phyloP scores from a whole-genome alignment of 2,888 invertebrate genomes.

The Frankliniella intonsa region DNA sequence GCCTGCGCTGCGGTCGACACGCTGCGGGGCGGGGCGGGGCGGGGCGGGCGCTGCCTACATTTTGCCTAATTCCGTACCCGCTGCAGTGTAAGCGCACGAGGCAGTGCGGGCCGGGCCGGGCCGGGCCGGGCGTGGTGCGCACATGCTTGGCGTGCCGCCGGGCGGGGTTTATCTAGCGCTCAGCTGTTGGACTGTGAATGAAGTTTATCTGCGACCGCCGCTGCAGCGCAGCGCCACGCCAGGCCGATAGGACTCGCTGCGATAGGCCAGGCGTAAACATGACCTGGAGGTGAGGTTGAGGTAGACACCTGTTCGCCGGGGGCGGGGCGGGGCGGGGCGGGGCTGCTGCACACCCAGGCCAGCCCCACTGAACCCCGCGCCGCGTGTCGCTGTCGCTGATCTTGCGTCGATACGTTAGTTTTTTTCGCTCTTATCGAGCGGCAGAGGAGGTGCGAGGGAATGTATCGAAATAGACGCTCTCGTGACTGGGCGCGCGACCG shows the following conservation, averaged over 20 bases:
- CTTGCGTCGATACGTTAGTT: too few relatives aligned
- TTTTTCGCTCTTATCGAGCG: too few relatives aligned
- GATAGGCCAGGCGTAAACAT: not conserved
- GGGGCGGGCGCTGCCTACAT: too few relatives aligned
- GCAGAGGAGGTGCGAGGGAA: too few relatives aligned
- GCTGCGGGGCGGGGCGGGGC: too few relatives aligned
- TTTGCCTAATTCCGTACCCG: too few relatives aligned
- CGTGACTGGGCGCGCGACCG: too few relatives aligned
- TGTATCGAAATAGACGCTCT: too few relatives aligned
- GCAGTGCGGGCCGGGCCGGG: not conserved
- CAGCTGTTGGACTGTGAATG: conserved; percentile 10
- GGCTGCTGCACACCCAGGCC: not conserved
- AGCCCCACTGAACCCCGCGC: too few relatives aligned
- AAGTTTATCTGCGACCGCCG: not conserved
- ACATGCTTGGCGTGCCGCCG: not conserved
- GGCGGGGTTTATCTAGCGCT: not conserved
- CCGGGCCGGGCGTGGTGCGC: not conserved
- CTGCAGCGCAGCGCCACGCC: not conserved
- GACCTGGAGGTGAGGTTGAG: not conserved
- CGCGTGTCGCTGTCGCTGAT: too few relatives aligned
- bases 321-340: not conserved
- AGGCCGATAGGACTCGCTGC: not conserved
- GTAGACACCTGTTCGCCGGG: not conserved
- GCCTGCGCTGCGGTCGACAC: too few relatives aligned
- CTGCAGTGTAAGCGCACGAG: too few relatives aligned